Conservation (phyloP, 2,888 invertebrate genomes). For the Halictus ligatus region DNA sequence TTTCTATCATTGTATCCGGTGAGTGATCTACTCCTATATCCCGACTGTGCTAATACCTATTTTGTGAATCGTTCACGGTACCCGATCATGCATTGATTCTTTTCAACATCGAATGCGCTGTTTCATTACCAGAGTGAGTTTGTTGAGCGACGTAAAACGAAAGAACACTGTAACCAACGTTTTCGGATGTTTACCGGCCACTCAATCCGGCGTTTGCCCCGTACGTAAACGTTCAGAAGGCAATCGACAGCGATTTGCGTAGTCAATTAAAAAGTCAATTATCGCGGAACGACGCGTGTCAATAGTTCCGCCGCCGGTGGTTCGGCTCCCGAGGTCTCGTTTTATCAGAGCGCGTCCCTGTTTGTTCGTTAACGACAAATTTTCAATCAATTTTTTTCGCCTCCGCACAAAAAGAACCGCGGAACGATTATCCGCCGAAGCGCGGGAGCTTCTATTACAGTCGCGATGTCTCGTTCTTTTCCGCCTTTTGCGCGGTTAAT, state of each 20-base stretch:
- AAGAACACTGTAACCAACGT: background rate
- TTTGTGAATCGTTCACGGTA: background rate
- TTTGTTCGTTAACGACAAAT: slow-evolving; percentile 2
- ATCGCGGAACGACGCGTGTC: background rate
- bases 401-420: background rate
- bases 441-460: background rate
- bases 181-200: background rate
- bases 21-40: too few relatives aligned
- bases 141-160: background rate
- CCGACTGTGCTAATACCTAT: background rate
- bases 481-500: slow-evolving; percentile 21
- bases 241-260: background rate
- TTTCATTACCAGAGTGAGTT: background rate
- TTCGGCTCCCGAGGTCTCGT: background rate
- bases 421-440: background rate
- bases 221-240: background rate
- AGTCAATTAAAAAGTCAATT: slow-evolving; percentile 32
- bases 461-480: slow-evolving; percentile 21
- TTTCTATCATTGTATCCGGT: too few relatives aligned
- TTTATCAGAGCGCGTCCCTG: slow-evolving; percentile 16
- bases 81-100: background rate
- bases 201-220: background rate
- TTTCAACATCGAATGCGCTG: background rate
- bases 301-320: background rate
- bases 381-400: slow-evolving; percentile 31